Evolutionary conservation across 2,888 invertebrate species (phyloP).

Genomic region (Latheticus oryzae): DNA sequence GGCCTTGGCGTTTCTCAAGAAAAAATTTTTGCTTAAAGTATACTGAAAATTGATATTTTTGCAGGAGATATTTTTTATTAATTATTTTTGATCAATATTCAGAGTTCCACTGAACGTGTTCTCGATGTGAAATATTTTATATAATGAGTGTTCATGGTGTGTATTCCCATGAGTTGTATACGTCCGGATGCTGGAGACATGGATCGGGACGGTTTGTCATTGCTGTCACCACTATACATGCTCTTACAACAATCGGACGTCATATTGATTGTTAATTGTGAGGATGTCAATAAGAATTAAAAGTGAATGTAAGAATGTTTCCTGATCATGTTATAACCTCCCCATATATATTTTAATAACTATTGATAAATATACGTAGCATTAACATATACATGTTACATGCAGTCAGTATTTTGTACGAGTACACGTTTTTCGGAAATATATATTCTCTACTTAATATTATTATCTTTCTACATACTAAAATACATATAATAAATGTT

Average conservation of each 20-base stretch:
- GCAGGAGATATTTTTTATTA: constrained; percentile 59
- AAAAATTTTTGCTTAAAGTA: constrained; percentile 61
- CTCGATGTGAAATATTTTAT: constrained; percentile 65
- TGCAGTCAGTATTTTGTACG: constrained; percentile 67
- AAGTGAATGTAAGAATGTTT: constrained; percentile 59
- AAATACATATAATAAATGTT: constrained; percentile 65
- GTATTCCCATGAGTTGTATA: constrained; percentile 52
- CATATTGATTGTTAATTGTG: constrained; percentile 62
- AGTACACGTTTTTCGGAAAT: constrained; percentile 67
- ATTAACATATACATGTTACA: constrained; percentile 58
- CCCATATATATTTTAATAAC: constrained; percentile 63
- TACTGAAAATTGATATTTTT: constrained; percentile 62
- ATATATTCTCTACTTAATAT: constrained; percentile 65
- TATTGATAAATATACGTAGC: constrained; percentile 62
- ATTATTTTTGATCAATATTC: constrained; percentile 60
- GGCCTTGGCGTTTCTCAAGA: constrained; percentile 58
- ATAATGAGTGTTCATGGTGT: constrained; percentile 59
- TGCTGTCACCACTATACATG: neutral
- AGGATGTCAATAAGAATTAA: constrained; percentile 64
- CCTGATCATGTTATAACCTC: constrained; percentile 59
- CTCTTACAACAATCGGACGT: constrained; percentile 54
- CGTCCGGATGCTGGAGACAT: constrained; percentile 29
- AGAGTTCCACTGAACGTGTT: constrained; percentile 67
- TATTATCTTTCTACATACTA: constrained; percentile 66
- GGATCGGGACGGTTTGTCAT: neutral